Percentiles rank a stretch among this genome's conserved stretches.
These are phyloP conservation scores for Phaonia tiefii DNA, from an alignment of 2,888 invertebrate species.

Conservation along the genomic window DNA sequence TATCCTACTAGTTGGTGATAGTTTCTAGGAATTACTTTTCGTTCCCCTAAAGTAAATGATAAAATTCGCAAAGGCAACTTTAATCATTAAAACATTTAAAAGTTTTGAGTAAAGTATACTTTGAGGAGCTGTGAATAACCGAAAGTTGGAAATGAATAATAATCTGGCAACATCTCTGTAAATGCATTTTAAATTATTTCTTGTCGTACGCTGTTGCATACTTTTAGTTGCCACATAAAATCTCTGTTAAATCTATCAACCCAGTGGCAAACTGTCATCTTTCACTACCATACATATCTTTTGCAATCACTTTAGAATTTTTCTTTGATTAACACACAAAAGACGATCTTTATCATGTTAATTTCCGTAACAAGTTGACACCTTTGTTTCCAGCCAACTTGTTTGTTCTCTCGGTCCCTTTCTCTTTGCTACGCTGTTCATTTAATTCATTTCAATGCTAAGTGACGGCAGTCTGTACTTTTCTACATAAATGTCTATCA, in stretches of 20 bases:
- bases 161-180: neutral
- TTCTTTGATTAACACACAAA: neutral
- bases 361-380: conserved; percentile 42
- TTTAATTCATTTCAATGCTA: conserved; percentile 31
- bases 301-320: neutral
- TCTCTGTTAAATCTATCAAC: neutral
- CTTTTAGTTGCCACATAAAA: neutral
- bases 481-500: conserved; percentile 24
- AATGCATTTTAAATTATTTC: too few relatives aligned
- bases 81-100: too few relatives aligned
- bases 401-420: conserved; percentile 22
- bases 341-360: conserved; percentile 39
- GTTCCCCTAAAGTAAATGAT: too few relatives aligned
- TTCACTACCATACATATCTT: neutral
- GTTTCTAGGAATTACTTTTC: too few relatives aligned
- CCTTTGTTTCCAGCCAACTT: conserved; percentile 20
- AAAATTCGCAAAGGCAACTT: too few relatives aligned
- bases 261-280: neutral
- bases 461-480: conserved; percentile 28
- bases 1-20: too few relatives aligned
- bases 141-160: too few relatives aligned
- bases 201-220: too few relatives aligned
- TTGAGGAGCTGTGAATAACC: too few relatives aligned
- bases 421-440: too few relatives aligned
- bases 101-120: neutral